Conservation (phyloP, 2,888 invertebrate genomes). For the Andrena bucephala region DNA sequence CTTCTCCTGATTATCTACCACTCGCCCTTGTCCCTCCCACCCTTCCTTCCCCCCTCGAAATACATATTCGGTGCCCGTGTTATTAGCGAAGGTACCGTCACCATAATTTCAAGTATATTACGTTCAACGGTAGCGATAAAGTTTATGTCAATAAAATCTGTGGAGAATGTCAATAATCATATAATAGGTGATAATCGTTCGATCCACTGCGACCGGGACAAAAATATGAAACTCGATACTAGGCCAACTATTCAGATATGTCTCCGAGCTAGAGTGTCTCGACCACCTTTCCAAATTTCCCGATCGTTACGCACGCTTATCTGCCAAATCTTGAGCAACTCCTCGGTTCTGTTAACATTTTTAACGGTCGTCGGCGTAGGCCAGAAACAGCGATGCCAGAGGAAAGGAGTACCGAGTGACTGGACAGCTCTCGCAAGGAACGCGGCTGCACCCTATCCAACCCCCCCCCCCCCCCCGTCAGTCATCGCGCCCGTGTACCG, state of each 20-base stretch:
- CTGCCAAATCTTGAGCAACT: slow-evolving; percentile 24
- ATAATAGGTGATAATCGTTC: slow-evolving; percentile 76
- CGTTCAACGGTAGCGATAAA: slow-evolving; percentile 83
- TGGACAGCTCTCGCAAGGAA: background rate
- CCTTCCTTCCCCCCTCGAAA: slow-evolving; percentile 7
- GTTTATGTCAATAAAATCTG: slow-evolving; percentile 82
- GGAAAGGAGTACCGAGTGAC: background rate
- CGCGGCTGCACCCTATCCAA: too few species aligned
- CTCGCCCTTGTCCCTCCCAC: slow-evolving; percentile 2
- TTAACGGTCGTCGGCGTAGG: background rate
- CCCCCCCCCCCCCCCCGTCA: too few species aligned
- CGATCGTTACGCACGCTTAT: background rate
- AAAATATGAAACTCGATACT: slow-evolving; percentile 81
- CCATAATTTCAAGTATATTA: slow-evolving; percentile 76
- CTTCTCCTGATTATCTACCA: background rate
- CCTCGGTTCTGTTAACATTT: background rate
- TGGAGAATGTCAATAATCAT: slow-evolving; percentile 82
- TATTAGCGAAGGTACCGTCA: slow-evolving; percentile 67
- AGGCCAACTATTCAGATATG: slow-evolving; percentile 82
- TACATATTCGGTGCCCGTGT: slow-evolving; percentile 55
- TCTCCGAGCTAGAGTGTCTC: slow-evolving; percentile 65
- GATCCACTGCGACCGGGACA: slow-evolving; percentile 73
- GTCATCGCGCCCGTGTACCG: too few species aligned
- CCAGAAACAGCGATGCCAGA: background rate
- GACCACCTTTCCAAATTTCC: slow-evolving; percentile 34